Evolutionary conservation across 2,888 invertebrate species (phyloP), one percentile per base, ranked within the genome.

Genomic region (Mactromeris polynyma): DNA sequence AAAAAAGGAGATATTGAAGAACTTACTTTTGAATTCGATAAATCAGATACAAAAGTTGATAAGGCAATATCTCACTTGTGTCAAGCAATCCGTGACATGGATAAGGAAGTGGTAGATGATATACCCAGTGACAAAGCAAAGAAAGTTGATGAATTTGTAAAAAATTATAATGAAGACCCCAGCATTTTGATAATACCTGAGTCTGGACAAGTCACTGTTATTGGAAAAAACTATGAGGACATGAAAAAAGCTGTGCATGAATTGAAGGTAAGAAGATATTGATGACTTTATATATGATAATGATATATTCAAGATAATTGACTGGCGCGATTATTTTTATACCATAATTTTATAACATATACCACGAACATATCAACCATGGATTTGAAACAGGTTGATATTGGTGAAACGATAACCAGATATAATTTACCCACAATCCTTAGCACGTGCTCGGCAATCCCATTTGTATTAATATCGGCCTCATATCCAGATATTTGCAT

Each of bases 241-340:
- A 80, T 87, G 1, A 36, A 79, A 19, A 40, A 64, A n/a, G 78
- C 46, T 19, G 36, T 17, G 0, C 89, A 89, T 69, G 7, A 78
- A 38, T 69, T 89, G 6, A 81, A 87, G 87, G 89, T 89, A 83
- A 77, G 51, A n/a, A n/a, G n/a, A n/a, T n/a, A n/a, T n/a, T n/a
- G n/a, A n/a, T n/a, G n/a, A n/a, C n/a, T n/a, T n/a, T n/a, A n/a
- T n/a, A n/a, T n/a, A n/a, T n/a, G n/a, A n/a, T n/a, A n/a, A n/a
- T n/a, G n/a, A n/a, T n/a, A n/a, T n/a, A n/a, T n/a, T n/a, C n/a
- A n/a, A n/a, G n/a, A n/a, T n/a, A n/a, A n/a, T n/a, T n/a, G n/a
- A n/a, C n/a, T n/a, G n/a, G n/a, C n/a, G n/a, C n/a, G n/a, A n/a
- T n/a, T n/a, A n/a, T n/a, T n/a, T n/a, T n/a, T n/a, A n/a, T n/a